These are phyloP conservation scores for Metallyticus violacea DNA, from an alignment of 2,888 invertebrate genomes.

Conservation along the genomic window DNA sequence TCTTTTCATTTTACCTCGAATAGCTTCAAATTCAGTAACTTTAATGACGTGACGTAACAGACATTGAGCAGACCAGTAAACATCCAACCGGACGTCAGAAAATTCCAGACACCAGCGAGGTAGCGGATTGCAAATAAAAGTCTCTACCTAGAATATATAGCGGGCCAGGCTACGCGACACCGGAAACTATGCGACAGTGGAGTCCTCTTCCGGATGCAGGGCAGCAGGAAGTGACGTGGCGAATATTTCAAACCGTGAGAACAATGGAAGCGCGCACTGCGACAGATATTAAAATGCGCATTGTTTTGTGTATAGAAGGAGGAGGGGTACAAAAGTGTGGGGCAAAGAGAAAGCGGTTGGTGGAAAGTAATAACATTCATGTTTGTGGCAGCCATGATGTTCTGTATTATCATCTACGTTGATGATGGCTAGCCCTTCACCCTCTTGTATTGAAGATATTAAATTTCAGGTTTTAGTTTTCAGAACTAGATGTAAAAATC, in stretches of 20 bases:
- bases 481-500: background rate
- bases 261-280: slow-evolving; percentile 1
- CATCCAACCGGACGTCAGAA: background rate
- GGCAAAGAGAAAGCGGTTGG: background rate
- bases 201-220: slow-evolving; percentile 1
- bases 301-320: background rate
- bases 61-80: background rate
- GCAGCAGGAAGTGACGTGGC: slow-evolving; percentile 10
- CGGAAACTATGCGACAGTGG: slow-evolving; percentile 10
- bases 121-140: background rate
- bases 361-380: background rate
- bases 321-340: background rate
- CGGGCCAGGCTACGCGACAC: background rate
- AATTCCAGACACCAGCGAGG: background rate
- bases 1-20: too few species aligned
- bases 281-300: slow-evolving; percentile 11
- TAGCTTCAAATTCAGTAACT: too few species aligned
- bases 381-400: background rate
- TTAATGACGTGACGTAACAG: too few species aligned
- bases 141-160: background rate
- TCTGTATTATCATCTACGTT: background rate
- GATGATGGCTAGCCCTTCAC: background rate
- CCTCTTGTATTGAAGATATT: background rate
- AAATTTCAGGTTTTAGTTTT: background rate
- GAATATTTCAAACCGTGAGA: slow-evolving; percentile 9